Percentiles rank a stretch among this genome's conserved stretches.
Conservation (phyloP, 2,797 vertebrate genomes). For the Macrochelys suwanniensis region DNA sequence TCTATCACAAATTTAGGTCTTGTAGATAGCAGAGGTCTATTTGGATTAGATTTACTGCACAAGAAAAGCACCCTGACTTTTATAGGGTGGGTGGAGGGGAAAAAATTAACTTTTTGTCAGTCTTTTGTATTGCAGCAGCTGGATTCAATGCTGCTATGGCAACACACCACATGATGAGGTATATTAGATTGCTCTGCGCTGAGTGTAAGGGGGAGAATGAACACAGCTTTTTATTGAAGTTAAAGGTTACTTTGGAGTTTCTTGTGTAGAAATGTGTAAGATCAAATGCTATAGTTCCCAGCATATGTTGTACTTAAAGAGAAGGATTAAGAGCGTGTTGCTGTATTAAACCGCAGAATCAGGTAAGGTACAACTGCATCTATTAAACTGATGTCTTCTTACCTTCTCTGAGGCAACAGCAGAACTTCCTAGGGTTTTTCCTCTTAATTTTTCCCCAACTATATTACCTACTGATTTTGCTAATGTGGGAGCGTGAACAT, state of each 20-base stretch:
- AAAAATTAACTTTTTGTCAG: constrained; percentile 85
- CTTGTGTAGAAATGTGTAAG: constrained; percentile 66
- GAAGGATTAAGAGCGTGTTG: constrained; percentile 65
- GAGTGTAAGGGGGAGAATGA: constrained; percentile 85
- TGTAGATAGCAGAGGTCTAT: constrained; percentile 58
- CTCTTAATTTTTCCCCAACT: constrained; percentile 32
- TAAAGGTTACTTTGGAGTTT: constrained; percentile 81
- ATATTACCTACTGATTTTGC: not conserved
- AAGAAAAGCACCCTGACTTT: constrained; percentile 77
- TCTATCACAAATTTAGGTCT: constrained; percentile 46
- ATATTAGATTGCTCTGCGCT: constrained; percentile 95
- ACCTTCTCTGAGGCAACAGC: not conserved
- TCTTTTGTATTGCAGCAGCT: constrained; percentile 90
- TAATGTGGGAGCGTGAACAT: constrained; percentile 2
- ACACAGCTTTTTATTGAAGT: constrained; percentile 84
- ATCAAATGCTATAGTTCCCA: constrained; percentile 69
- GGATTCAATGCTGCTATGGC: constrained; percentile 94
- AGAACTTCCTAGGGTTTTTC: constrained; percentile 62
- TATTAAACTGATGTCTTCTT: constrained; percentile 25
- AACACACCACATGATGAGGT: constrained; percentile 97
- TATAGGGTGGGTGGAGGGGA: constrained; percentile 78
- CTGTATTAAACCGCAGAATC: constrained; percentile 69
- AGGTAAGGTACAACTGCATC: constrained; percentile 77
- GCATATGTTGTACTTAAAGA: constrained; percentile 47
- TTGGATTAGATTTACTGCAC: constrained; percentile 71